Evolutionary conservation across 2,797 vertebrate species (phyloP).

Genomic region (Yasuhikotakia modesta): DNA sequence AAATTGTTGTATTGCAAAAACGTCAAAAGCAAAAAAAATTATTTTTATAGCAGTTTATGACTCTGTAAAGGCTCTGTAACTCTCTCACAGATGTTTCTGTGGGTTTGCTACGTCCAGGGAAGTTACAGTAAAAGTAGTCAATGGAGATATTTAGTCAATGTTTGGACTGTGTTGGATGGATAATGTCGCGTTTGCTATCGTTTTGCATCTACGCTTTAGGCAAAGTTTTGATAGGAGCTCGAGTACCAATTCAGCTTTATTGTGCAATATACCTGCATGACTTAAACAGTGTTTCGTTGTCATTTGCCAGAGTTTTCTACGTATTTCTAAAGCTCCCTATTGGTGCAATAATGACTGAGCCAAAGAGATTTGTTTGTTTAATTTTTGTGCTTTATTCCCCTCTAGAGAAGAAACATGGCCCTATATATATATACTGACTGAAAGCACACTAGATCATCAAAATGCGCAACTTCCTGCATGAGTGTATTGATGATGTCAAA

Average conservation of each 20-base stretch:
- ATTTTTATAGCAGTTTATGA: slow-evolving; percentile 28
- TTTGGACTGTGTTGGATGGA: not conserved
- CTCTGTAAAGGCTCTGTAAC: not conserved
- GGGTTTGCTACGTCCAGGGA: not conserved
- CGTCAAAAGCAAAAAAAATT: slow-evolving; percentile 1
- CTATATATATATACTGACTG: slow-evolving; percentile 56
- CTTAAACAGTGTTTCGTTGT: slow-evolving; percentile 34
- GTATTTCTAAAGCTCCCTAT: slow-evolving; percentile 21
- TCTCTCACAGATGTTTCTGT: not conserved
- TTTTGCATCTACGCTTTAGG: slow-evolving; percentile 37
- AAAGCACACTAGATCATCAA: slow-evolving; percentile 54
- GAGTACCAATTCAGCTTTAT: slow-evolving; percentile 45
- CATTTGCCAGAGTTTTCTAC: slow-evolving; percentile 44
- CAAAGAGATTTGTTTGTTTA: slow-evolving; percentile 58
- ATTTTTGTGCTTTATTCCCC: not conserved
- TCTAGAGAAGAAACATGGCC: slow-evolving; percentile 42
- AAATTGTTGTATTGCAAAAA: slow-evolving; percentile 4
- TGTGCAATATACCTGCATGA: slow-evolving; percentile 57
- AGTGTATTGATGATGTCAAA: slow-evolving; percentile 47
- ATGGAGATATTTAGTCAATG: not conserved
- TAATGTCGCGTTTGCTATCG: not conserved
- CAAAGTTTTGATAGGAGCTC: slow-evolving; percentile 21
- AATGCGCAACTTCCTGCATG: slow-evolving; percentile 32
- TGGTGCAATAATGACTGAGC: slow-evolving; percentile 72
- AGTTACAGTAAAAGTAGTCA: not conserved